Conservation (phyloP, 2,797 vertebrate species). For the Gymnodraco acuticeps region DNA sequence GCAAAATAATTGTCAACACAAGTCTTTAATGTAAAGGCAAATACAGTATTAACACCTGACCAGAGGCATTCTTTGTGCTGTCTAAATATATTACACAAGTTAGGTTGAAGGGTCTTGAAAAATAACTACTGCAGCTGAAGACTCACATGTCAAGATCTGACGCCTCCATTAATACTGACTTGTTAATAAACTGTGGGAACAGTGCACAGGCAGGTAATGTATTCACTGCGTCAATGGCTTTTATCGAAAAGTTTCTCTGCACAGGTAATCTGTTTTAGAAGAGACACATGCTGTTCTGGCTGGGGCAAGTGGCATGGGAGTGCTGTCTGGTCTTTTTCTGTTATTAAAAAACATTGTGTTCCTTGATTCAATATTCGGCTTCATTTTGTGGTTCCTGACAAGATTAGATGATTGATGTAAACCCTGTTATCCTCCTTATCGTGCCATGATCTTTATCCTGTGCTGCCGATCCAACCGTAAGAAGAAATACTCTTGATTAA, state of each 20-base stretch:
- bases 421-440: conserved; percentile 26
- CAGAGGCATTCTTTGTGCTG: conserved; percentile 34
- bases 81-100: conserved; percentile 47
- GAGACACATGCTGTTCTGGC: conserved; percentile 35
- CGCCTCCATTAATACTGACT: conserved; percentile 72
- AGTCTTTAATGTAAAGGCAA: neutral
- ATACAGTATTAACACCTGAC: neutral
- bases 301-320: conserved; percentile 8
- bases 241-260: conserved; percentile 56
- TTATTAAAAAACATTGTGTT: conserved; percentile 20
- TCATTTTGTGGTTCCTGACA: neutral
- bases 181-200: conserved; percentile 77
- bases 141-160: conserved; percentile 59
- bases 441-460: conserved; percentile 30
- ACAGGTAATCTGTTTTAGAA: conserved; percentile 61
- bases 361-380: neutral
- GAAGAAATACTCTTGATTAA: neutral
- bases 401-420: neutral
- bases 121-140: conserved; percentile 26
- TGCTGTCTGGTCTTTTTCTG: conserved; percentile 29
- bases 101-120: neutral
- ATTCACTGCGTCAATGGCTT: conserved; percentile 72
- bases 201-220: conserved; percentile 66
- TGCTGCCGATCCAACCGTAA: neutral
- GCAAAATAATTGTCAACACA: conserved; percentile 33